Evolutionary conservation across 2,797 vertebrate genomes (phyloP).

Genomic region (Mus spretus): DNA sequence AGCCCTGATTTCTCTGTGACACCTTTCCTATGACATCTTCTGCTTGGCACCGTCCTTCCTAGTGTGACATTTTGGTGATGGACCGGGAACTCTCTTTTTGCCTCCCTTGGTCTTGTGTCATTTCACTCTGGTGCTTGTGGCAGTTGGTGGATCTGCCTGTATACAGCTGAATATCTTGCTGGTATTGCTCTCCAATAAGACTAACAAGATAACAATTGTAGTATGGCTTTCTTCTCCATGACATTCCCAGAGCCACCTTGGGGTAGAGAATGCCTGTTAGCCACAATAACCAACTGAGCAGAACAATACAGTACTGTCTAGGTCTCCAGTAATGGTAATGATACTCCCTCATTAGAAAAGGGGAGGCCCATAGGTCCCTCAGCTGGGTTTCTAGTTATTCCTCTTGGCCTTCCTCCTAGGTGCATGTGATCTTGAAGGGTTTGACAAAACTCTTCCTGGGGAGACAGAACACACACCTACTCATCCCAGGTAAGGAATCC

Average conservation of each 20-base stretch:
- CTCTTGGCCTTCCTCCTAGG: too few species aligned
- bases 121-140: background rate
- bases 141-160: background rate
- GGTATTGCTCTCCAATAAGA: background rate
- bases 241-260: background rate
- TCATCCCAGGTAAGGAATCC: background rate
- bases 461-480: background rate
- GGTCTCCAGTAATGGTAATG: background rate
- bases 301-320: background rate
- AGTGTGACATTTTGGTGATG: background rate
- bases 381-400: background rate
- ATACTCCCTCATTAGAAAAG: background rate
- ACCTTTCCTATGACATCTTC: background rate
- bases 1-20: background rate
- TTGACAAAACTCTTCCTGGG: background rate
- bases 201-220: background rate
- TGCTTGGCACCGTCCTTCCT: background rate
- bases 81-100: background rate
- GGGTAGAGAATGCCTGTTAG: background rate
- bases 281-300: background rate
- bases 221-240: background rate
- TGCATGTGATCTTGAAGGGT: background rate
- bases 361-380: background rate
- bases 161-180: background rate
- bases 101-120: background rate